These are phyloP conservation scores for Lysiphlebus fabarum DNA, from an alignment of 1,140 invertebrate genomes.

Conservation along the genomic window DNA sequence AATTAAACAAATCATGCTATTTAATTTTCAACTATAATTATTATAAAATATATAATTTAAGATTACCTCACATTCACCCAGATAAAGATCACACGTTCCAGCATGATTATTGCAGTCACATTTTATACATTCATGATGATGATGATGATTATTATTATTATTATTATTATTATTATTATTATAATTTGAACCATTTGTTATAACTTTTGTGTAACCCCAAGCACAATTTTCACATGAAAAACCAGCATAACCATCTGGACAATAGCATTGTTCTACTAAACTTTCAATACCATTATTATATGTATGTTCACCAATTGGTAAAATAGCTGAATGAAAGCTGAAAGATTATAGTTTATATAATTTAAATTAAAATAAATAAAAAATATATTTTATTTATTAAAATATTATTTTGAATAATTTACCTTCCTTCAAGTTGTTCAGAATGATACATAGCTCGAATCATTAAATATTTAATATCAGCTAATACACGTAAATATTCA, in stretches of 20 bases:
- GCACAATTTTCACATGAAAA: slow-evolving; percentile 81
- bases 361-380: too few relatives aligned
- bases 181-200: slow-evolving; percentile 59
- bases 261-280: slow-evolving; percentile 64
- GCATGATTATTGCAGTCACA: slow-evolving; percentile 91
- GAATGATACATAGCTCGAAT: slow-evolving; percentile 90
- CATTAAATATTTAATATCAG: slow-evolving; percentile 75
- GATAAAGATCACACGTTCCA: slow-evolving; percentile 72
- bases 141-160: too few relatives aligned
- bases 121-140: slow-evolving; percentile 70
- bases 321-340: slow-evolving; percentile 37
- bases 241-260: slow-evolving; percentile 68
- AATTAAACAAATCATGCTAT: slow-evolving; percentile 38
- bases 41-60: slow-evolving; percentile 48
- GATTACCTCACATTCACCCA: slow-evolving; percentile 70
- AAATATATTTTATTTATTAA: too few relatives aligned
- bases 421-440: slow-evolving; percentile 86
- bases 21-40: slow-evolving; percentile 59
- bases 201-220: slow-evolving; percentile 78
- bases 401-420: too few relatives aligned
- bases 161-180: too few relatives aligned
- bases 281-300: slow-evolving; percentile 34
- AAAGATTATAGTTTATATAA: slow-evolving; percentile 19
- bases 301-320: slow-evolving; percentile 37
- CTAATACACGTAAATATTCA: slow-evolving; percentile 82